Base-by-base conservation (phyloP, 2,888 invertebrate species). In the Caradrina kadenii region DNA sequence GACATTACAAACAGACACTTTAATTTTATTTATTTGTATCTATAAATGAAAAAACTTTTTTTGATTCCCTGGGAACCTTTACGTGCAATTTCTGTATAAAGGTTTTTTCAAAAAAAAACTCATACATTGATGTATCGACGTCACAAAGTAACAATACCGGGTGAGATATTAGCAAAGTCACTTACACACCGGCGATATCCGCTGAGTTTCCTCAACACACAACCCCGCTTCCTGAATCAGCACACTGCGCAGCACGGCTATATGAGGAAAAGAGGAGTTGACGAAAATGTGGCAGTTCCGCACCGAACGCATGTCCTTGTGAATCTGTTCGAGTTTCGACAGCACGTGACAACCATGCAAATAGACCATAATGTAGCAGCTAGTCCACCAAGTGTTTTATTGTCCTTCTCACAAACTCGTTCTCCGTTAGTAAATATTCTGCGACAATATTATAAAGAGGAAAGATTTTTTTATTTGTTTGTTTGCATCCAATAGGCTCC, bases 291-390 rank as follows among this genome's bases (percentile, higher is more conserved):
- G 39, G 49, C 62, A 60, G 69, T 76, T 74, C 59, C 67, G 50
- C 63, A 64, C 70, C 53, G 54, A 81, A 75, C 76, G 76, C 71
- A 65, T 69, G 65, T 66, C 64, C 63, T 60, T 74, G 74, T 82
- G 87, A 90, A 90, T 89, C 89, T 87, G 88, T 90, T 88, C 82
- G 86, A 88, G 88, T 90, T 80, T 69, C 71, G 69, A 56, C 77
- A 72, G 76, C 83, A 91, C 93, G 93, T 93, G 93, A 89, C 87
- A 66, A 66, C 86, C 89, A 92, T 92, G 85, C 86, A 86, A 90
- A 91, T 83, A 68, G 73, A 70, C 68, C 63, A 58, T 79, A 79
- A 83, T 82, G 73, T 49, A 59, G 60, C 69, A 71, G 73, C 65
- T 58, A 72, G 62, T 48, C 53, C 53, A 63, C 65, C 67, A 74